Conservation (phyloP, 2,113 vertebrate genomes). For the Oreotrochilus melanogaster region DNA sequence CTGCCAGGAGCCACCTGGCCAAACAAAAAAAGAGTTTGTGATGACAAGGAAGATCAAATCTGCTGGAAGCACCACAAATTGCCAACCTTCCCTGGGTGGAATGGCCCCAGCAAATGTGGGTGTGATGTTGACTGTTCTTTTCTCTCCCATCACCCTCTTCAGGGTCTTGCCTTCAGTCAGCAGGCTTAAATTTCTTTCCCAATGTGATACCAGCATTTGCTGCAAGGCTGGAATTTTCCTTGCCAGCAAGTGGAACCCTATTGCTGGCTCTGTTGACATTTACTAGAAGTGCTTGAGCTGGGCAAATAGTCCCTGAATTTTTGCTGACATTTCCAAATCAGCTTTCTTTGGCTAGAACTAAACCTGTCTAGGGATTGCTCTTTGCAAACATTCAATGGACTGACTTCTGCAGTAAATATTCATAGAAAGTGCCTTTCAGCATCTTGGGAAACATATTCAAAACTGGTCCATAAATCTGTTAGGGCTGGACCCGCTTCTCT, state of each 20-base stretch:
- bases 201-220: accelerated
- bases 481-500: background rate
- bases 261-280: constrained; percentile 26
- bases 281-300: constrained; percentile 12
- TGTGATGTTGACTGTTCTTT: background rate
- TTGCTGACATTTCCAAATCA: constrained; percentile 54
- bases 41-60: background rate
- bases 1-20: background rate
- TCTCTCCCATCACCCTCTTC: background rate
- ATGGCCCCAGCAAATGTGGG: background rate
- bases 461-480: background rate
- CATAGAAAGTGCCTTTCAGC: background rate
- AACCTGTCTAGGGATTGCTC: constrained; percentile 33
- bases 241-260: background rate
- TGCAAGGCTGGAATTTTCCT: background rate
- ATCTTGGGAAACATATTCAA: background rate
- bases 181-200: background rate
- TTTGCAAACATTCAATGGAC: background rate
- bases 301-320: constrained; percentile 26
- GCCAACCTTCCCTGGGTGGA: background rate
- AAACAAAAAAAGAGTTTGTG: background rate
- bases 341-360: constrained; percentile 53
- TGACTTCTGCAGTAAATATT: background rate
- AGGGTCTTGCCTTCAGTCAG: background rate
- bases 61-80: background rate